A percentile compares a stretch with the other conserved stretches of the same genome.
Conservation (phyloP, 2,113 vertebrate genomes). For the Acrocephalus kingi region DNA sequence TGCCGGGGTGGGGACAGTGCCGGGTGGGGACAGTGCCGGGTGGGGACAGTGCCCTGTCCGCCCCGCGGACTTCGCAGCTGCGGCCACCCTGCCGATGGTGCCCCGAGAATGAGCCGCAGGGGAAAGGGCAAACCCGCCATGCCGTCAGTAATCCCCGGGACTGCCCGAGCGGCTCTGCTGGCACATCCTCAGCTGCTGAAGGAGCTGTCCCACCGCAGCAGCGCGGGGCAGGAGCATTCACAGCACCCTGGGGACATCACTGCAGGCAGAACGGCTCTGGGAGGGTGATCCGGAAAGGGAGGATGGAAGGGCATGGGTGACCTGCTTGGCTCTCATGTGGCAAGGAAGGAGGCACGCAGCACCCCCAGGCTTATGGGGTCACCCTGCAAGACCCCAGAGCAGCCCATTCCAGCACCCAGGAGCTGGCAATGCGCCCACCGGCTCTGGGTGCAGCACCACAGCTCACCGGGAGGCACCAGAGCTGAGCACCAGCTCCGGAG, state of each 20-base stretch:
- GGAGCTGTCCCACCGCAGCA: background rate
- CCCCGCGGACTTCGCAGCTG: rapidly evolving
- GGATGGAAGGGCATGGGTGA: background rate
- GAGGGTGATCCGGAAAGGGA: background rate
- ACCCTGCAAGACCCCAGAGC: background rate
- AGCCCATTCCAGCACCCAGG: background rate
- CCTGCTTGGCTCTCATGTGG: background rate
- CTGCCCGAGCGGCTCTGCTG: background rate
- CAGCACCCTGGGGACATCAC: background rate
- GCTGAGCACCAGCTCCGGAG: background rate
- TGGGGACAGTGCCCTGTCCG: rapidly evolving
- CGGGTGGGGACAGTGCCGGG: background rate
- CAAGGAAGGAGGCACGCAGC: rapidly evolving
- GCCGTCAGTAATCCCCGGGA: rapidly evolving
- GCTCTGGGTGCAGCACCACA: background rate
- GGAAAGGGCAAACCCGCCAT: background rate
- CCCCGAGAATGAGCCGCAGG: background rate
- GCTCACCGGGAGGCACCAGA: background rate
- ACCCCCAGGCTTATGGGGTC: background rate
- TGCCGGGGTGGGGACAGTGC: background rate
- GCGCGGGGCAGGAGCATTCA: rapidly evolving
- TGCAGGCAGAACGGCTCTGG: background rate
- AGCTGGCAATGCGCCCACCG: background rate
- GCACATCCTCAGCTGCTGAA: rapidly evolving
- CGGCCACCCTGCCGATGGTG: background rate